These are phyloP conservation scores for Rhamnusium bicolor DNA, from an alignment of 2,888 invertebrate genomes.

Conservation along the genomic window DNA sequence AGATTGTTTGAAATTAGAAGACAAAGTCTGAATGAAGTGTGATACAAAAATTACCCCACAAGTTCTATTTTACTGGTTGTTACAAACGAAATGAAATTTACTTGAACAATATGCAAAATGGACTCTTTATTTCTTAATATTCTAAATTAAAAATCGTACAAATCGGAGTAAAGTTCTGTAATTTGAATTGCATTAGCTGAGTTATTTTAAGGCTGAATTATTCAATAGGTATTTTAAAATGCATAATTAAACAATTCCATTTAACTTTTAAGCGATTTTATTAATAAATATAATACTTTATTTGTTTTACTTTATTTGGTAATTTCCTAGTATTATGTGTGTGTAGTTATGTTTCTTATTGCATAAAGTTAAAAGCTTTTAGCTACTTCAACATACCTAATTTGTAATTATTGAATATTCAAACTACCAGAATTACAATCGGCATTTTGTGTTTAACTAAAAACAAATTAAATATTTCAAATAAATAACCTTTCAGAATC, in stretches of 20 bases:
- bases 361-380: background rate
- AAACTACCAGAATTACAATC: background rate
- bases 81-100: no score
- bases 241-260: constrained; percentile 36
- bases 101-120: background rate
- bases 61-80: no score
- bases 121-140: constrained; percentile 16
- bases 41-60: no score
- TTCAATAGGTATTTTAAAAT: constrained; percentile 44
- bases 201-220: constrained; percentile 40
- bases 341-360: background rate
- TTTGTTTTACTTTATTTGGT: background rate
- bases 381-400: background rate
- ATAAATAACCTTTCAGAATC: background rate
- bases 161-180: constrained; percentile 40
- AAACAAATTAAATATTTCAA: background rate
- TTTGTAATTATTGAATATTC: background rate
- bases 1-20: no score
- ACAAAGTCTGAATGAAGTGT: no score
- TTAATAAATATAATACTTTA: background rate
- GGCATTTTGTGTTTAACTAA: background rate
- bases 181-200: constrained; percentile 40
- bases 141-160: constrained; percentile 35
- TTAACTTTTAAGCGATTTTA: background rate
- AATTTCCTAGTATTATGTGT: background rate